Evolutionary conservation across 2,113 vertebrate species (phyloP).

Genomic region (Myiozetetes cayanensis): DNA sequence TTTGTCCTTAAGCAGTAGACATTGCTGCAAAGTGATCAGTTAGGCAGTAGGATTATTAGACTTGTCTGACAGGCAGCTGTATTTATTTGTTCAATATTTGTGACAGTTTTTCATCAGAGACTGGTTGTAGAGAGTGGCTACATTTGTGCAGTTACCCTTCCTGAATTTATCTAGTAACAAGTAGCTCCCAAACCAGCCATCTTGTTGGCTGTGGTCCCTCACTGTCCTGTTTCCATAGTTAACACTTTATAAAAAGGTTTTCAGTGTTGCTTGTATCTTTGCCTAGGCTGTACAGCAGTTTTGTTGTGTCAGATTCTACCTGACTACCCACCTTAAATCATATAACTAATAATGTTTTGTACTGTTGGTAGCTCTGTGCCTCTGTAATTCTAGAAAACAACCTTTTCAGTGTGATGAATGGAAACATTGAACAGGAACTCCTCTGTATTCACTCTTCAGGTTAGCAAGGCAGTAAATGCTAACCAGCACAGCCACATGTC

Average conservation of each 20-base stretch:
- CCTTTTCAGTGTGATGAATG: slow-evolving; percentile 28
- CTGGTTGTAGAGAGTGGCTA: neutral
- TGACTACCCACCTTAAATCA: neutral
- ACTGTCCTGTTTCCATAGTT: neutral
- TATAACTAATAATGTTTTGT: neutral
- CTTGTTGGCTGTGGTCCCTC: neutral
- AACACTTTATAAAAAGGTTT: neutral
- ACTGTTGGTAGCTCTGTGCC: neutral
- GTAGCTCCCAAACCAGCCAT: neutral
- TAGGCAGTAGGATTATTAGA: neutral
- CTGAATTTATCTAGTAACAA: neutral
- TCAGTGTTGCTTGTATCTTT: neutral
- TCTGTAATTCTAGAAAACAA: slow-evolving; percentile 8
- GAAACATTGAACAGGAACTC: slow-evolving; percentile 31
- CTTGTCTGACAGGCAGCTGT: neutral
- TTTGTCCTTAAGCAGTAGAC: neutral
- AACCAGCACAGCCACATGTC: neutral
- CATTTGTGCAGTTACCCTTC: neutral
- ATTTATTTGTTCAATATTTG: neutral
- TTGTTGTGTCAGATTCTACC: neutral
- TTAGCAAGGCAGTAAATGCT: slow-evolving; percentile 8
- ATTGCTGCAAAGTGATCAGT: neutral
- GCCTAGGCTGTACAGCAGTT: neutral
- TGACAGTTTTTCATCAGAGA: neutral
- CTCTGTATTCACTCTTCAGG: neutral